Conservation (phyloP, 2,888 invertebrate genomes). For the Actias luna region DNA sequence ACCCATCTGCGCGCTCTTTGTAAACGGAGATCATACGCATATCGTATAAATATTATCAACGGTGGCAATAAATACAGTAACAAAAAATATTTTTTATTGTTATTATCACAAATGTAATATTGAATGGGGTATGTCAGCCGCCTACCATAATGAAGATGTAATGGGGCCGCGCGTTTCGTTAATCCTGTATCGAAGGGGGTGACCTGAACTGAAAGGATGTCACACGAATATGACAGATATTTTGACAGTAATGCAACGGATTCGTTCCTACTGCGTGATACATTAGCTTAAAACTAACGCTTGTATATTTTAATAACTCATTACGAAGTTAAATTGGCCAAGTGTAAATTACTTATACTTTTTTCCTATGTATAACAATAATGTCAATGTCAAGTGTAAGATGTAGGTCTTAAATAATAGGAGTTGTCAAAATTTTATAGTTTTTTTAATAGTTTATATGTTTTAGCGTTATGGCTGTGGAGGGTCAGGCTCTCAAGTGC, state of each 20-base stretch:
- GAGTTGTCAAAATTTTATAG: no score
- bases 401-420: no score
- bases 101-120: constrained; percentile 56
- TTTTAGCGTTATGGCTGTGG: no score
- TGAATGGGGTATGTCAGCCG: constrained; percentile 64
- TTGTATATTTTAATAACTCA: constrained; percentile 32
- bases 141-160: constrained; percentile 82
- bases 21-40: constrained; percentile 63
- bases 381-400: no score
- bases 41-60: constrained; percentile 73
- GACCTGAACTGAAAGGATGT: constrained; percentile 73
- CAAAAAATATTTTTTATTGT: constrained; percentile 70
- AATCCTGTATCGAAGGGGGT: constrained; percentile 77
- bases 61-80: constrained; percentile 66
- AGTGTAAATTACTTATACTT: no score
- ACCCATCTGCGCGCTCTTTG: constrained; percentile 53
- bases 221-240: constrained; percentile 79
- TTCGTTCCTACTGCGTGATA: constrained; percentile 46
- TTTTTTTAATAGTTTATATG: no score
- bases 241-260: constrained; percentile 80
- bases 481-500: no score
- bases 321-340: neutral
- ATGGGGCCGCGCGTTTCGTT: constrained; percentile 68
- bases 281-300: constrained; percentile 47
- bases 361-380: no score